Evolutionary conservation across 1,140 invertebrate species (phyloP).

Genomic region (Drosophila equinoxialis): DNA sequence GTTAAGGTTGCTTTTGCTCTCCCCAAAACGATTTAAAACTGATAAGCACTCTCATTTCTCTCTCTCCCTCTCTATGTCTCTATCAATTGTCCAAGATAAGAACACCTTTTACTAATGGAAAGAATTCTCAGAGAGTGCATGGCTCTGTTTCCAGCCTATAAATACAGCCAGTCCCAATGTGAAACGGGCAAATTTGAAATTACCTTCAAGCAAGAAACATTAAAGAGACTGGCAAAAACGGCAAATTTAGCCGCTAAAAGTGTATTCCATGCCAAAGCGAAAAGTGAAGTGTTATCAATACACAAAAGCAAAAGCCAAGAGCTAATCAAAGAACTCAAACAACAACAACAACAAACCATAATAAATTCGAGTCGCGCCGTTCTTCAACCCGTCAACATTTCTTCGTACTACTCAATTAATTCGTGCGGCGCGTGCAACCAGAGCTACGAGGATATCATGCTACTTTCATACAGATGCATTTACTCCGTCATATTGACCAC

Average conservation of each 20-base stretch:
- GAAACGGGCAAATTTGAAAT: slow-evolving; percentile 54
- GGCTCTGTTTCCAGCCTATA: slow-evolving; percentile 43
- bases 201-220: slow-evolving; percentile 51
- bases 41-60: slow-evolving; percentile 25
- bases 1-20: slow-evolving; percentile 25
- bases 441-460: slow-evolving; percentile 68
- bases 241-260: slow-evolving; percentile 58
- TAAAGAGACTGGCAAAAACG: slow-evolving; percentile 32
- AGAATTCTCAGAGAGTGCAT: too few relatives aligned
- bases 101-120: slow-evolving; percentile 26
- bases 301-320: slow-evolving; percentile 60
- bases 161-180: slow-evolving; percentile 30
- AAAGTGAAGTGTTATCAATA: slow-evolving; percentile 75
- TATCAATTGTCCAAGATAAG: slow-evolving; percentile 26
- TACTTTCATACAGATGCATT: slow-evolving; percentile 67
- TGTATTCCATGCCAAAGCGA: slow-evolving; percentile 68
- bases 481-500: slow-evolving; percentile 68
- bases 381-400: slow-evolving; percentile 57
- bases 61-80: slow-evolving; percentile 16
- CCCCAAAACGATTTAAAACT: slow-evolving; percentile 38
- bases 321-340: slow-evolving; percentile 22
- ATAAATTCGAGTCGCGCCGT: slow-evolving; percentile 30
- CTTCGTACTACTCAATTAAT: slow-evolving; percentile 51
- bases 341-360: not conserved
- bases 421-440: slow-evolving; percentile 74